A percentile compares a stretch with the other conserved stretches of the same genome.
Conservation (phyloP, 2,113 vertebrate genomes). For the Mobula hypostoma region DNA sequence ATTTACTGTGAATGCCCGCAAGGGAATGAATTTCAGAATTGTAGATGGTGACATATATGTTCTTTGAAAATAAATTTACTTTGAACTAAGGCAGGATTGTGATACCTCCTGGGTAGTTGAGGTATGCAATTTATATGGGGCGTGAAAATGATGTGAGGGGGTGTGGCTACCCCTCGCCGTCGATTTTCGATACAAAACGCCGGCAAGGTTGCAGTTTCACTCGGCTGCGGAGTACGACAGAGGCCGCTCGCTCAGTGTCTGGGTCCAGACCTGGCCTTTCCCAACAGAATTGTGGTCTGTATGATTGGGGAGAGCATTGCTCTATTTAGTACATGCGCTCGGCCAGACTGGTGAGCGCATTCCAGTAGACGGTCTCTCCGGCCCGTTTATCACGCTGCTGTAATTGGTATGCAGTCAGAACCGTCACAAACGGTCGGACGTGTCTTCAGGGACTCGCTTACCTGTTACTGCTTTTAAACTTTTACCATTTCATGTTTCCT, state of each 20-base stretch:
- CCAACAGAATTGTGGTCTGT: background rate
- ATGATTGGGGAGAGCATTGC: background rate
- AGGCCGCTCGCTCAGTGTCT: background rate
- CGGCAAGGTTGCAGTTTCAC: background rate
- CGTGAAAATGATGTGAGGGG: no score
- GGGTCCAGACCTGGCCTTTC: no score
- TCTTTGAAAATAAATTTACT: no score
- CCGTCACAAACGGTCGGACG: background rate
- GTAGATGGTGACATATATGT: no score
- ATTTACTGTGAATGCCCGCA: no score
- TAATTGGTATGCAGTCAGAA: conserved; percentile 22
- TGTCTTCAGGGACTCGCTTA: conserved; percentile 10
- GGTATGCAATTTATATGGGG: no score
- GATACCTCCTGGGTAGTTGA: no score
- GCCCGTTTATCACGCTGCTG: background rate
- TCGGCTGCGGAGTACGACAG: background rate
- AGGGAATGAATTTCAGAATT: no score
- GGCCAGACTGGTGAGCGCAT: background rate
- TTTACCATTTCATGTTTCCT: conserved; percentile 22
- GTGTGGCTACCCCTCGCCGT: no score
- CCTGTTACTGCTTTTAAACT: conserved; percentile 6
- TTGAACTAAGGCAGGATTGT: no score
- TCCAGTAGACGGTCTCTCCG: background rate
- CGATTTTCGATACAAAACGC: background rate
- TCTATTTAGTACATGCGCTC: background rate